phyloP scores from a whole-genome alignment of 2,888 invertebrate genomes.

The Amphipoea lucens region DNA sequence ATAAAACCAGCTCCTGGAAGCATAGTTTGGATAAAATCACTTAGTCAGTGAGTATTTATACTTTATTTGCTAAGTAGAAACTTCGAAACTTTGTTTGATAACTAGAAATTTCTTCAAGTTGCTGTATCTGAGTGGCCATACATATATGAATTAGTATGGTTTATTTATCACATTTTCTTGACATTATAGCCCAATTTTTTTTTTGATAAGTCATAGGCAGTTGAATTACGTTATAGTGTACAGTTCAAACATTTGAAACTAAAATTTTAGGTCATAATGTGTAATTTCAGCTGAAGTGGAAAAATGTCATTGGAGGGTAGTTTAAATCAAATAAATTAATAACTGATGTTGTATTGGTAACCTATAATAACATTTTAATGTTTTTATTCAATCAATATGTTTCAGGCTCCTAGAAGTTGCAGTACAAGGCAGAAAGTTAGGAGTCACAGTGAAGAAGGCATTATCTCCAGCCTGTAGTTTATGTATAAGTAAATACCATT shows the following conservation, averaged over 20 bases:
- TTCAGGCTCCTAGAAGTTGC: constrained; percentile 92
- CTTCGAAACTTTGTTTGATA: neutral
- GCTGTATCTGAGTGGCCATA: neutral
- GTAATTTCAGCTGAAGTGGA: too few species aligned
- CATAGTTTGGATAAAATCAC: constrained; percentile 80
- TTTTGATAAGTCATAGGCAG: neutral
- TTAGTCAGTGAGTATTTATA: constrained; percentile 73
- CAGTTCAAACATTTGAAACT: too few species aligned
- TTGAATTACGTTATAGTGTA: neutral
- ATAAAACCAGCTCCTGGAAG: constrained; percentile 79
- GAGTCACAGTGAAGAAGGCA: constrained; percentile 93
- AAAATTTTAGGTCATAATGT: too few species aligned
- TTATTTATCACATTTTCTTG: too few species aligned
- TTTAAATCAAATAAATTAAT: neutral
- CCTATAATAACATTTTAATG: neutral
- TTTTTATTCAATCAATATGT: constrained; percentile 14
- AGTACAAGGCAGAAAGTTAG: constrained; percentile 94
- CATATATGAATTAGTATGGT: too few species aligned
- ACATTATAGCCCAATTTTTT: too few species aligned
- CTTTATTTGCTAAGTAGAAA: neutral
- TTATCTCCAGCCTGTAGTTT: constrained; percentile 83
- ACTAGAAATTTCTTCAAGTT: neutral
- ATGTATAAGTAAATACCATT: constrained; percentile 89
- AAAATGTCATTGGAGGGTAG: neutral
- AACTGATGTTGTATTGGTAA: neutral